These are phyloP conservation scores for Uria lomvia DNA, from an alignment of 2,113 vertebrate genomes.

Conservation along the genomic window DNA sequence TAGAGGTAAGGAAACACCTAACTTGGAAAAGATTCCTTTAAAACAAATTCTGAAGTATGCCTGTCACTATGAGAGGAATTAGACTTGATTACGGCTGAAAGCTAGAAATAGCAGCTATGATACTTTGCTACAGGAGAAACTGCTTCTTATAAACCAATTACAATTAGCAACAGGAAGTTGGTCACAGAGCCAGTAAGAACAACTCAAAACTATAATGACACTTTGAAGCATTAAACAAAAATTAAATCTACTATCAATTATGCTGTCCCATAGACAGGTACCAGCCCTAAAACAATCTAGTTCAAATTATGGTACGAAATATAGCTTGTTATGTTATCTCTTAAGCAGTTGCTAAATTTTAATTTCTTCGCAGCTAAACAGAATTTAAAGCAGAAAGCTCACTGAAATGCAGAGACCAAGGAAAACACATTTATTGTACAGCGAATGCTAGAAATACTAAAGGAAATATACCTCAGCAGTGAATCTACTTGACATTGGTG, in stretches of 20 bases:
- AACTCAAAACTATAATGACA: background rate
- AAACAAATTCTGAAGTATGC: background rate
- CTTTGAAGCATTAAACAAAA: background rate
- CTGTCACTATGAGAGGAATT: background rate
- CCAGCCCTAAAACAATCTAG: background rate
- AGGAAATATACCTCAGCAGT: slow-evolving; percentile 83
- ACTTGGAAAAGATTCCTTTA: background rate
- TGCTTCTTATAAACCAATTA: background rate
- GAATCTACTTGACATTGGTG: slow-evolving; percentile 87
- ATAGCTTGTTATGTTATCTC: background rate
- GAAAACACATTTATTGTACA: background rate
- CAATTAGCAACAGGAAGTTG: background rate
- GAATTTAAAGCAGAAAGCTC: background rate
- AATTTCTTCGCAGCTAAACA: background rate
- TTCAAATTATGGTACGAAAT: background rate
- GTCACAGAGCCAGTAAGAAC: background rate
- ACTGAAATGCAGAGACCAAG: background rate
- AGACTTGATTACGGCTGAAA: background rate
- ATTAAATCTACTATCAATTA: background rate
- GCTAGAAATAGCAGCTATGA: background rate
- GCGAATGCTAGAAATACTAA: background rate
- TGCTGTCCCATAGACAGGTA: background rate
- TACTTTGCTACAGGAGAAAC: background rate
- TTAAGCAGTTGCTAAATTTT: background rate
- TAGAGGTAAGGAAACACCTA: background rate